Conservation (phyloP, 30 jellyfish, hydroid and myxozoan species). For the Turritopsis dohrnii region DNA sequence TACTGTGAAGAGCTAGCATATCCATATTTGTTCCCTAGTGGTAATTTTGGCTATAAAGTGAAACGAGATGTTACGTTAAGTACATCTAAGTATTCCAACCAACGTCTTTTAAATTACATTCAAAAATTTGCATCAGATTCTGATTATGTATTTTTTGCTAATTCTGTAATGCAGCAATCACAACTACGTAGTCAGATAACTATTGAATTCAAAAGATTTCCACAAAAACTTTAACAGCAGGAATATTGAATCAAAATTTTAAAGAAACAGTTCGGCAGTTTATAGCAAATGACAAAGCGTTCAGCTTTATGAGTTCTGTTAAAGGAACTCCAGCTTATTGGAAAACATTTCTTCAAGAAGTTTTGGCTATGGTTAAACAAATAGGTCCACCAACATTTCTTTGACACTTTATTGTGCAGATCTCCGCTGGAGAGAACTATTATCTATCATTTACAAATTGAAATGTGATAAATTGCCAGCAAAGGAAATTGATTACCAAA, state of each 20-base stretch:
- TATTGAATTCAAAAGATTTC: neutral
- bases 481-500: neutral
- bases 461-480: slow-evolving; percentile 1
- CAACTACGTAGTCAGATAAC: neutral
- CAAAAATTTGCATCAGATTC: too few species aligned
- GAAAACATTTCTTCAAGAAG: too few species aligned
- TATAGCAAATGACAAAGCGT: neutral
- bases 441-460: too few species aligned
- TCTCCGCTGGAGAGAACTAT: slow-evolving; percentile 33
- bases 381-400: slow-evolving; percentile 30
- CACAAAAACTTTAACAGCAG: neutral
- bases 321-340: too few species aligned
- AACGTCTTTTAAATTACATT: too few species aligned
- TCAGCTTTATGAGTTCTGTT: slow-evolving; percentile 3
- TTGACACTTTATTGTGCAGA: slow-evolving; percentile 36
- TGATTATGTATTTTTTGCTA: too few species aligned
- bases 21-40: too few species aligned
- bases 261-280: neutral
- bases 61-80: too few species aligned
- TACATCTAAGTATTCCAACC: too few species aligned
- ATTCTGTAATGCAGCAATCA: neutral
- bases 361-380: too few species aligned
- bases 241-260: slow-evolving; percentile 2
- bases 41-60: too few species aligned
- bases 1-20: too few species aligned